Base-by-base conservation (phyloP, 2,797 vertebrate species). In the Chaetodon trifasciatus region DNA sequence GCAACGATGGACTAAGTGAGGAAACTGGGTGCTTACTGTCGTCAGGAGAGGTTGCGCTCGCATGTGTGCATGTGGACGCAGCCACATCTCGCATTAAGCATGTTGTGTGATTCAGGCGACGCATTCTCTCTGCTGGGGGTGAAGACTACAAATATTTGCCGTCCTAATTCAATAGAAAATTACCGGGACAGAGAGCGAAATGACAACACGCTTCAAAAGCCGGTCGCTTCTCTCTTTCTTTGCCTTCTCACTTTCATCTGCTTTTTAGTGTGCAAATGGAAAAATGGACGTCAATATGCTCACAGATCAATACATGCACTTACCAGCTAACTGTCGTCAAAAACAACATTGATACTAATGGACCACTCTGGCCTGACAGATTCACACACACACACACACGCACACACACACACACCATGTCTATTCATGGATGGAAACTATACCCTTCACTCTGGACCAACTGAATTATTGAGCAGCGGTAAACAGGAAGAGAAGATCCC, bases 261-360 rank as follows among this genome's bases (percentile, higher is more conserved):
- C 58, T 69, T 77, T 83, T 88, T 40, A 76, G 82, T 67, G 68
- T 64, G 73, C 84, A 89, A 82, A 89, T 85, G 87, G 75, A 63
- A 78, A 84, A 79, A 85, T 80, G 71, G 83, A 72, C 44, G 40
- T 84, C 85, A 89, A 86, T 86, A 84, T 71, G 69, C 83, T 88
- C 71, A 68, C 70, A 76, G 87, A 94, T 95, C 93, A 90, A 94
- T 95, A 88, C 28, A 1, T 78, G 92, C 92, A 93, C 93, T 95
- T 92, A 90, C 82, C 76, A 90, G 91, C 85, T 76, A 88, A 87
- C 88, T 83, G 90, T 87, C 56, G 8, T 92, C 87, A 85, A 83
- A 88, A 86, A 74, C 82, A 86, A 81, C 76, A 79, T 75, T 87
- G 86, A 91, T 81, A 82, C 93, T 94, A 95, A 95, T 95, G 94